These are phyloP conservation scores for Tetranychus urticae DNA, from an alignment of 1,140 invertebrate species.

Conservation along the genomic window DNA sequence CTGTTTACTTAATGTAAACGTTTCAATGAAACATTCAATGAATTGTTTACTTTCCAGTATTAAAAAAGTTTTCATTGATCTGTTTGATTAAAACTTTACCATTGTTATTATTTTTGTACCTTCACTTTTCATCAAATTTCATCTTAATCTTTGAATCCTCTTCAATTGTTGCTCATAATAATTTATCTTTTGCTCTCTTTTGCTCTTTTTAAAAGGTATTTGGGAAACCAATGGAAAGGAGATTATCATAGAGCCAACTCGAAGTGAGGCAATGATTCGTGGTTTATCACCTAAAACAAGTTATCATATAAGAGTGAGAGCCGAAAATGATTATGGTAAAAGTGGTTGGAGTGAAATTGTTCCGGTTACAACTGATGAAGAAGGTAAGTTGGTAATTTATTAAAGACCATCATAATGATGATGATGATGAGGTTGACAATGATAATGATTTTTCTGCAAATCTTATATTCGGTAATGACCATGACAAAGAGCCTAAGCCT, in stretches of 20 bases:
- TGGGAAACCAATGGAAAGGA: not conserved
- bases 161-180: not conserved
- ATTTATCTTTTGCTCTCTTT: not conserved
- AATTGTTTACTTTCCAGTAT: too few species aligned
- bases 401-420: too few species aligned
- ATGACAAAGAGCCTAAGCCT: too few species aligned
- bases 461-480: too few species aligned
- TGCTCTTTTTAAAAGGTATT: not conserved
- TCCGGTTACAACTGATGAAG: constrained; percentile 77
- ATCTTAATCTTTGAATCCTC: not conserved
- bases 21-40: too few species aligned
- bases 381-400: constrained; percentile 29
- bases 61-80: too few species aligned
- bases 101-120: too few species aligned
- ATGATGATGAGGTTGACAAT: too few species aligned
- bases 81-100: too few species aligned
- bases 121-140: not conserved
- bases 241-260: constrained; percentile 1
- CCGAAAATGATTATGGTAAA: constrained; percentile 82
- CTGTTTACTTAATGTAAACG: too few species aligned
- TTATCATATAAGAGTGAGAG: constrained; percentile 79
- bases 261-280: not conserved
- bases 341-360: constrained; percentile 74
- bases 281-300: constrained; percentile 60
- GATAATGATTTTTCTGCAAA: too few species aligned